A percentile compares a stretch with the other conserved stretches of the same genome.
These are phyloP conservation scores for Automeris io DNA, from an alignment of 2,888 invertebrate species.

Conservation along the genomic window DNA sequence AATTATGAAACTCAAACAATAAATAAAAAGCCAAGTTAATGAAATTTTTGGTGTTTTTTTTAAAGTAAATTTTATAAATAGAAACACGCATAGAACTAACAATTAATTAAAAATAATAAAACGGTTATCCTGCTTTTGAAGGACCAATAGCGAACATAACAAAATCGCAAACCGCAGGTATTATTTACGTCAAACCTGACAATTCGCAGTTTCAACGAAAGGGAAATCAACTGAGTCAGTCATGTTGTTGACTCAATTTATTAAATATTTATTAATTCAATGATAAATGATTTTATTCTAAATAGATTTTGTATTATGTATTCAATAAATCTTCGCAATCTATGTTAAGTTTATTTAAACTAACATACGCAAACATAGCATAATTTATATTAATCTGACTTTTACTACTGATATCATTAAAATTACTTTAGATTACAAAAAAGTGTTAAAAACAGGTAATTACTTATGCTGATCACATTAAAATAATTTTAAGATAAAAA, in stretches of 20 bases:
- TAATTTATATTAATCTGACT: too few relatives aligned
- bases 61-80: neutral
- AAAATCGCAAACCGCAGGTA: conserved; percentile 24
- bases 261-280: conserved; percentile 14
- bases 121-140: neutral
- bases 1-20: too few relatives aligned
- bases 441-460: too few relatives aligned
- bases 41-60: neutral
- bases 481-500: too few relatives aligned
- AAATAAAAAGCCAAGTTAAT: neutral
- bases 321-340: too few relatives aligned
- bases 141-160: neutral
- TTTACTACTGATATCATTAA: too few relatives aligned
- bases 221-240: conserved; percentile 37
- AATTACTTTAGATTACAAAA: too few relatives aligned
- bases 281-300: conserved; percentile 8
- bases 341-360: too few relatives aligned
- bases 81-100: neutral
- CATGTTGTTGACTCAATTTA: conserved; percentile 34
- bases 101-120: neutral
- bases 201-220: conserved; percentile 24
- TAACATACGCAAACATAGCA: too few relatives aligned
- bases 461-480: too few relatives aligned
- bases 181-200: conserved; percentile 29
- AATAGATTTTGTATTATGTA: too few relatives aligned